Evolutionary conservation across 2,113 vertebrate species (phyloP).

Genomic region (Meriones unguiculatus): DNA sequence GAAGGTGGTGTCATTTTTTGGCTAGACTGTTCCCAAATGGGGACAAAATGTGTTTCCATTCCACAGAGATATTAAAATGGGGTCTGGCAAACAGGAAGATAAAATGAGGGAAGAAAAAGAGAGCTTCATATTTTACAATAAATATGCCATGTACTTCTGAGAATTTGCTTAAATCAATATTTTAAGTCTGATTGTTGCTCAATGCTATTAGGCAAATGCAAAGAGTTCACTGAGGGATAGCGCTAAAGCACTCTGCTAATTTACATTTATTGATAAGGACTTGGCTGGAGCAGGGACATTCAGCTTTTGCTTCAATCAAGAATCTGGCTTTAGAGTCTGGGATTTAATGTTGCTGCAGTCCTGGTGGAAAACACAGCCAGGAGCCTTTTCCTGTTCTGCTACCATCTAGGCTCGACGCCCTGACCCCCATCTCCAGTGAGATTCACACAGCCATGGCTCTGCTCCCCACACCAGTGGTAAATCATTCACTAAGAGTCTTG

Average conservation of each 20-base stretch:
- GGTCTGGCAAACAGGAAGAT: slow-evolving; percentile 30
- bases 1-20: not conserved
- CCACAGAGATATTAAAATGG: slow-evolving; percentile 43
- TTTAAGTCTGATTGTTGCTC: slow-evolving; percentile 67
- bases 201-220: slow-evolving; percentile 71
- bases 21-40: slow-evolving; percentile 15
- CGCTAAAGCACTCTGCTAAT: slow-evolving; percentile 71
- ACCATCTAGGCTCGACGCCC: not conserved
- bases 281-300: slow-evolving; percentile 64
- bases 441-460: not conserved
- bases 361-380: not conserved
- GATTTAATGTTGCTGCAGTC: not conserved
- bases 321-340: slow-evolving; percentile 35
- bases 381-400: not conserved
- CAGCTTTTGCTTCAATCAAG: slow-evolving; percentile 63
- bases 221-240: slow-evolving; percentile 60
- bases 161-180: slow-evolving; percentile 80
- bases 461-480: not conserved
- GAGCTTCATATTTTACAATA: slow-evolving; percentile 69
- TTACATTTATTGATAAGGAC: slow-evolving; percentile 77
- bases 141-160: slow-evolving; percentile 69
- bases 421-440: not conserved
- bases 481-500: not conserved
- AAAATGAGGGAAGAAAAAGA: not conserved
- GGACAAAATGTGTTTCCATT: slow-evolving; percentile 25